phyloP scores from a whole-genome alignment of 2,797 vertebrate species.

The Heterohyrax brucei region DNA sequence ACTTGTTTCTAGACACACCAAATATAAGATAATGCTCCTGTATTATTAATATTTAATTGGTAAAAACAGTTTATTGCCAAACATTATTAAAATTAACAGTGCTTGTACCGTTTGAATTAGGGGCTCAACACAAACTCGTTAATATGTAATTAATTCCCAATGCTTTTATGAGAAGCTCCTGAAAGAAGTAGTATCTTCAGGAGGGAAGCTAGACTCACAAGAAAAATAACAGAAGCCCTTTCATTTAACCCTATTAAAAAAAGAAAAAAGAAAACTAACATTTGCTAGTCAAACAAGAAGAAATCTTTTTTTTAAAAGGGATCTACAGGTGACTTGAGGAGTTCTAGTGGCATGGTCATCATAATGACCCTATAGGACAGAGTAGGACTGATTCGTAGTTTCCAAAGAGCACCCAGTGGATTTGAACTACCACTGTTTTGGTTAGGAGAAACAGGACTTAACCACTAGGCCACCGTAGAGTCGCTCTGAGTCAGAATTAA shows the following conservation, averaged over 20 bases:
- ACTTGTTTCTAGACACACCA: not conserved
- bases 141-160: not conserved
- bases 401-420: too few relatives aligned
- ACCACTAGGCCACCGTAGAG: too few relatives aligned
- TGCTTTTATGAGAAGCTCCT: not conserved
- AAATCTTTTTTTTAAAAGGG: not conserved
- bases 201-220: not conserved
- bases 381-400: too few relatives aligned
- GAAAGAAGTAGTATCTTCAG: not conserved
- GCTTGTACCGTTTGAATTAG: not conserved
- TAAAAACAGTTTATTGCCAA: conserved; percentile 12
- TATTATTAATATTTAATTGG: conserved; percentile 27
- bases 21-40: not conserved
- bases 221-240: not conserved
- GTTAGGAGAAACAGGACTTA: too few relatives aligned
- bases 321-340: not conserved
- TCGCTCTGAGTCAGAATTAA: too few relatives aligned
- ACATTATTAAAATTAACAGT: not conserved
- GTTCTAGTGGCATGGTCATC: too few relatives aligned
- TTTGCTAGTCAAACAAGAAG: too few relatives aligned
- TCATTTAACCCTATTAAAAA: not conserved
- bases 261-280: too few relatives aligned
- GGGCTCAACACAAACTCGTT: not conserved
- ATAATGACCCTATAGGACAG: too few relatives aligned
- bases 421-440: too few relatives aligned